Percentiles rank a stretch among this genome's conserved stretches.
These are phyloP conservation scores for Xylota sylvarum DNA, from an alignment of 2,888 invertebrate genomes.

Conservation along the genomic window DNA sequence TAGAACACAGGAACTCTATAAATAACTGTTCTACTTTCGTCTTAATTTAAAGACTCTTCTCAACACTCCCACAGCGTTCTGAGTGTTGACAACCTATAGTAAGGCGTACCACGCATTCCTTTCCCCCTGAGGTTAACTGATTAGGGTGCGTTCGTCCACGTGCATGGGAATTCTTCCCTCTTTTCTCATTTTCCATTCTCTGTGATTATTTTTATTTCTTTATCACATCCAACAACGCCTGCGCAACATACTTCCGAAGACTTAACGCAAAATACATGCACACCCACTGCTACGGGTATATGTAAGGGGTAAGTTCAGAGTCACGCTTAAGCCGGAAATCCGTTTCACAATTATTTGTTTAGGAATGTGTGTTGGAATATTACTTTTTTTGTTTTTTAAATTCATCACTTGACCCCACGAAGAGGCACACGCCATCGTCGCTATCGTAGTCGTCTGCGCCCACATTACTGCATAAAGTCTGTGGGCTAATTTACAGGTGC, in stretches of 20 bases:
- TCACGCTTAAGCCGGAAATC: conserved; percentile 65
- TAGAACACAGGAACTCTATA: too few species aligned
- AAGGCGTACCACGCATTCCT: not conserved
- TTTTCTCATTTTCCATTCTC: not conserved
- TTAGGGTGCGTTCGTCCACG: not conserved
- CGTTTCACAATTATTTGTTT: conserved; percentile 35
- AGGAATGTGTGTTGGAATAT: conserved; percentile 23
- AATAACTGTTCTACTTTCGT: too few species aligned
- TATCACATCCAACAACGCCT: not conserved
- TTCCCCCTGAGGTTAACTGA: not conserved
- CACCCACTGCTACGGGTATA: not conserved
- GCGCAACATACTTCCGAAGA: conserved; percentile 1
- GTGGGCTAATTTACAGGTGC: conserved; percentile 66
- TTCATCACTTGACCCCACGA: conserved; percentile 56
- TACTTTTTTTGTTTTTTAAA: not conserved
- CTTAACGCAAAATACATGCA: not conserved
- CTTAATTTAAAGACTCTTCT: not conserved
- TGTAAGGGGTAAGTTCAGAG: conserved; percentile 38
- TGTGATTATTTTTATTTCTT: not conserved
- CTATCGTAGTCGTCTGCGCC: conserved; percentile 16
- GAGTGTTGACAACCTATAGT: not conserved
- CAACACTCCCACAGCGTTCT: not conserved
- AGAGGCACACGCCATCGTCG: conserved; percentile 46
- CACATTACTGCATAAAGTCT: conserved; percentile 41
- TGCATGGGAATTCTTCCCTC: not conserved